Evolutionary conservation across 2,888 invertebrate genomes (phyloP).

Genomic region (Timandra comae): DNA sequence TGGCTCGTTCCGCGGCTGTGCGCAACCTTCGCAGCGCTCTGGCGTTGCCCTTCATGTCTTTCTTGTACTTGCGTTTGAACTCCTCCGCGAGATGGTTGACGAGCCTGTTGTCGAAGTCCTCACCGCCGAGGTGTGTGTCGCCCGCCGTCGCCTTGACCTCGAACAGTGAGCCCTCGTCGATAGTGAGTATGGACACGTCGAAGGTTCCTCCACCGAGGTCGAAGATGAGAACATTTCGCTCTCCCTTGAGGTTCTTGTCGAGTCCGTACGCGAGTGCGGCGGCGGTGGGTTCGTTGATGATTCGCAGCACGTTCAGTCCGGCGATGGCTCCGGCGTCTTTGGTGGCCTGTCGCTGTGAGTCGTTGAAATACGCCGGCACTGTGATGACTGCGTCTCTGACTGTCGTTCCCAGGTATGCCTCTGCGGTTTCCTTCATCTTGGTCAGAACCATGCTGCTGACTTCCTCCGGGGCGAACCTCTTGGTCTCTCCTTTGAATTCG

Average conservation of each 20-base stretch:
- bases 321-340: constrained; percentile 89
- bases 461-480: constrained; percentile 82
- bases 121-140: constrained; percentile 89
- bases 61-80: constrained; percentile 82
- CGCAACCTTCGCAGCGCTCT: constrained; percentile 82
- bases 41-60: constrained; percentile 80
- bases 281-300: constrained; percentile 89
- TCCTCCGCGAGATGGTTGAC: constrained; percentile 82
- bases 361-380: constrained; percentile 88
- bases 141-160: constrained; percentile 90
- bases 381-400: constrained; percentile 87
- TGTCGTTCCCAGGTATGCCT: constrained; percentile 80
- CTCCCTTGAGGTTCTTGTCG: constrained; percentile 80
- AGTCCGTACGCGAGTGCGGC: constrained; percentile 85
- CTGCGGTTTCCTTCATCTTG: constrained; percentile 80
- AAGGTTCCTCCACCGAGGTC: constrained; percentile 83
- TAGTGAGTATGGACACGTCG: constrained; percentile 89
- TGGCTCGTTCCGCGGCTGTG: constrained; percentile 87
- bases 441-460: constrained; percentile 81
- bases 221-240: constrained; percentile 80
- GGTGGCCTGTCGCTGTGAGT: constrained; percentile 85
- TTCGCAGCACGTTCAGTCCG: constrained; percentile 87
- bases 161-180: constrained; percentile 84
- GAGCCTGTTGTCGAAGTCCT: constrained; percentile 81
- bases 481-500: constrained; percentile 80